These are phyloP conservation scores for Phyllostomus discolor DNA, from an alignment of 2,113 vertebrate species.

Conservation along the genomic window DNA sequence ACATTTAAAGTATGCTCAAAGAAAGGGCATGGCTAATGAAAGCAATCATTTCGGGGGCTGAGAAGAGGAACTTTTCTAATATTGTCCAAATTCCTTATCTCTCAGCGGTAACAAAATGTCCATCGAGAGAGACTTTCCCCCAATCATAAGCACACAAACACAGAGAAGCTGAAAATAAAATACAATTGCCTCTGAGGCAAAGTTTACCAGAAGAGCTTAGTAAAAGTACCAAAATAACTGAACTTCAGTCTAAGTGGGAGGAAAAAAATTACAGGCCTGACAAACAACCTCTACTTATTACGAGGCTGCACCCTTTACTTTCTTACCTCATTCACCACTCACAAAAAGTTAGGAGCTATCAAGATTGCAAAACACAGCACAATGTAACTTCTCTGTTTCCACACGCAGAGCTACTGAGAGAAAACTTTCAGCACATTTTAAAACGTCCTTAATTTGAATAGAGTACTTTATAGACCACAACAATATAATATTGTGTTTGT, in stretches of 20 bases:
- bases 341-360: slow-evolving; percentile 37
- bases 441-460: slow-evolving; percentile 61
- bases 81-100: slow-evolving; percentile 57
- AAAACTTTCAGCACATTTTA: slow-evolving; percentile 14
- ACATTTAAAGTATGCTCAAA: not conserved
- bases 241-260: slow-evolving; percentile 76
- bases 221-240: slow-evolving; percentile 77
- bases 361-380: slow-evolving; percentile 39
- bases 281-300: slow-evolving; percentile 71
- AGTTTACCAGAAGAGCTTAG: slow-evolving; percentile 78
- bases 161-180: slow-evolving; percentile 78
- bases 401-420: not conserved
- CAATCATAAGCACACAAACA: slow-evolving; percentile 54
- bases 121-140: slow-evolving; percentile 19
- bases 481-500: slow-evolving; percentile 41
- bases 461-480: slow-evolving; percentile 63
- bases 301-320: slow-evolving; percentile 67
- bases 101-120: slow-evolving; percentile 49
- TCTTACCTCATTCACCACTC: slow-evolving; percentile 66
- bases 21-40: not conserved
- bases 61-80: slow-evolving; percentile 53
- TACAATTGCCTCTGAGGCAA: slow-evolving; percentile 72
- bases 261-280: slow-evolving; percentile 79
- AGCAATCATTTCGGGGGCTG: not conserved
- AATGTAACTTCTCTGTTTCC: not conserved